A percentile compares a stretch with the other conserved stretches of the same genome.
Evolutionary conservation across 2,797 vertebrate genomes (phyloP).

Genomic region (Poecilia velifera): DNA sequence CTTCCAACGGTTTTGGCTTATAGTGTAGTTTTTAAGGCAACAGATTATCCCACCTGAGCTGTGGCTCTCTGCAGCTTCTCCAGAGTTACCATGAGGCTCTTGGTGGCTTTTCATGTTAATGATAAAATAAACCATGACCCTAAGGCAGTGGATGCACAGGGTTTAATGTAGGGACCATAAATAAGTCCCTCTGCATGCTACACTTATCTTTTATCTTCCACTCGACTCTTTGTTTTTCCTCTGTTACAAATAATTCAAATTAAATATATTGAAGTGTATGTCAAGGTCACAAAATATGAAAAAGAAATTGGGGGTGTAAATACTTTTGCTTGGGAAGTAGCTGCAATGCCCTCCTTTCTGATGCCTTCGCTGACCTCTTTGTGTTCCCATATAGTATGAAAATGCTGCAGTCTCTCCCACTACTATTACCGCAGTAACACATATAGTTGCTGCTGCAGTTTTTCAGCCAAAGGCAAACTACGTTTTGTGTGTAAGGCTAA

Average conservation of each 20-base stretch:
- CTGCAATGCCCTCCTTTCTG: constrained; percentile 30
- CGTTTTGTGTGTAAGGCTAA: constrained; percentile 27
- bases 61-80: background rate
- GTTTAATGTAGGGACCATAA: background rate
- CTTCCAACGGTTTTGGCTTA: background rate
- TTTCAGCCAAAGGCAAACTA: constrained; percentile 67
- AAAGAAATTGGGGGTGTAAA: background rate
- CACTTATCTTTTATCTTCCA: background rate
- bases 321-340: constrained; percentile 1
- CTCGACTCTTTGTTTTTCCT: background rate
- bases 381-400: constrained; percentile 59
- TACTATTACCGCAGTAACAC: constrained; percentile 65
- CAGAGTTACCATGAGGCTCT: background rate
- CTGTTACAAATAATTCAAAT: background rate
- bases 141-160: background rate
- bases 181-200: background rate
- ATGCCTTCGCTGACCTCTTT: constrained; percentile 52
- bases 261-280: background rate
- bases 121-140: background rate
- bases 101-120: background rate
- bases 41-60: background rate
- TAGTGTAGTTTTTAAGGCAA: background rate
- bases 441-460: constrained; percentile 68
- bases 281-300: background rate
- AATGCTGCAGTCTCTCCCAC: constrained; percentile 70